Evolutionary conservation across 2,113 vertebrate genomes (phyloP).

Genomic region (Aix galericulata): DNA sequence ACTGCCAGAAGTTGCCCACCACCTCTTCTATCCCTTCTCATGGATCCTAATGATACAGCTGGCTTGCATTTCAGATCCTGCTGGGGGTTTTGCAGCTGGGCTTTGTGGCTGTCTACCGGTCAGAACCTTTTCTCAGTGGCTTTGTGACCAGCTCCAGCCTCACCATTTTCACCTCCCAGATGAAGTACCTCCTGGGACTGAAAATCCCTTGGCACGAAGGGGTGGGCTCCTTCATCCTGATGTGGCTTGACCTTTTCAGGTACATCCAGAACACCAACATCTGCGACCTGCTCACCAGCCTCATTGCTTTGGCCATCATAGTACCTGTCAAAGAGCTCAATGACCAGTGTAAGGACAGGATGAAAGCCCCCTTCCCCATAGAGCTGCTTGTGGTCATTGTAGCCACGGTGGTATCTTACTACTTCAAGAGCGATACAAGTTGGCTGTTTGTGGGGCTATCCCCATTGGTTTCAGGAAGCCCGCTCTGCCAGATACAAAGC

Average conservation of each 20-base stretch:
- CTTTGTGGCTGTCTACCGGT: slow-evolving; percentile 70
- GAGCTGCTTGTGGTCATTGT: slow-evolving; percentile 68
- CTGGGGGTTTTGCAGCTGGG: slow-evolving; percentile 68
- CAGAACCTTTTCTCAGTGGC: slow-evolving; percentile 71
- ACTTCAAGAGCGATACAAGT: slow-evolving; percentile 45
- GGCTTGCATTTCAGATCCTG: slow-evolving; percentile 65
- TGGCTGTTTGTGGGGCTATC: slow-evolving; percentile 60
- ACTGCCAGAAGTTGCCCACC: not conserved
- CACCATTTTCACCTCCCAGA: slow-evolving; percentile 73
- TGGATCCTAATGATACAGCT: not conserved
- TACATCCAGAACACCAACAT: slow-evolving; percentile 61
- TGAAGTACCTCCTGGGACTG: slow-evolving; percentile 71
- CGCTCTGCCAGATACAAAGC: slow-evolving; percentile 36
- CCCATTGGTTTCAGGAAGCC: slow-evolving; percentile 71
- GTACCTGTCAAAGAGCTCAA: slow-evolving; percentile 72
- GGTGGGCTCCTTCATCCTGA: slow-evolving; percentile 57
- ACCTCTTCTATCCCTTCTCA: not conserved
- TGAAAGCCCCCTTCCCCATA: slow-evolving; percentile 67
- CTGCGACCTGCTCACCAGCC: slow-evolving; percentile 68
- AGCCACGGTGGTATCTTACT: slow-evolving; percentile 55
- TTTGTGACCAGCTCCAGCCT: slow-evolving; percentile 67
- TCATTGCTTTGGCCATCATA: slow-evolving; percentile 59
- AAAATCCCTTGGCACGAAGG: slow-evolving; percentile 63
- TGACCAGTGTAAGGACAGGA: slow-evolving; percentile 48
- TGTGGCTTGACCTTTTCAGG: slow-evolving; percentile 68